Percentiles rank a stretch among this genome's conserved stretches.
These are phyloP conservation scores for Spodoptera picta DNA, from an alignment of 2,888 invertebrate genomes.

Conservation along the genomic window DNA sequence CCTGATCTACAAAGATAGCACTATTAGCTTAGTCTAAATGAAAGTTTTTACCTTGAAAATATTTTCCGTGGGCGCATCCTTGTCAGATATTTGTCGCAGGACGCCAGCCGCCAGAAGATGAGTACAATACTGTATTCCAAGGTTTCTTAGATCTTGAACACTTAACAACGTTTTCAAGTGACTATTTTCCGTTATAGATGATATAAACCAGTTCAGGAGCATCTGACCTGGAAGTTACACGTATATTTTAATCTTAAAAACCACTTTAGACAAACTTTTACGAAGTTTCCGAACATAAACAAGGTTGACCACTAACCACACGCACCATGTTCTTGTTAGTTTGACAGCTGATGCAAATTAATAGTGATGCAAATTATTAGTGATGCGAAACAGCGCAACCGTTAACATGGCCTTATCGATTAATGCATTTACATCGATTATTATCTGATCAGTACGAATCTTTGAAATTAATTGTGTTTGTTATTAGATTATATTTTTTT, in stretches of 20 bases:
- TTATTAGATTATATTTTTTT: too few species aligned
- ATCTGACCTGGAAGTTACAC: constrained; percentile 92
- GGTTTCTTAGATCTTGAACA: constrained; percentile 92
- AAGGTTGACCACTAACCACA: constrained; percentile 24
- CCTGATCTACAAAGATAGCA: not conserved
- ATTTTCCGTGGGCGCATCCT: constrained; percentile 90
- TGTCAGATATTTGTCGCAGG: constrained; percentile 93
- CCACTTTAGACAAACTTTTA: constrained; percentile 1
- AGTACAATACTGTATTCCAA: constrained; percentile 95
- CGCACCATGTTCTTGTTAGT: not conserved
- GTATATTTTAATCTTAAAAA: constrained; percentile 38
- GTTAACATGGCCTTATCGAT: constrained; percentile 15
- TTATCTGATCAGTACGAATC: not conserved
- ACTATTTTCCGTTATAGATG: constrained; percentile 92
- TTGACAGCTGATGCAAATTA: constrained; percentile 43
- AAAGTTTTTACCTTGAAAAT: constrained; percentile 90
- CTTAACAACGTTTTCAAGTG: constrained; percentile 90
- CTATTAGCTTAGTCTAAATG: not conserved
- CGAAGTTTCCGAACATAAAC: constrained; percentile 45
- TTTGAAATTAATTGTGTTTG: not conserved
- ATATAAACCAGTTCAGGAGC: constrained; percentile 96
- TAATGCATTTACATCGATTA: constrained; percentile 6
- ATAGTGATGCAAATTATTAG: too few species aligned
- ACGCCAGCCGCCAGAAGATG: constrained; percentile 96
- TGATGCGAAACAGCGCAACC: constrained; percentile 19